These are phyloP conservation scores for Philotrypesis tridentata DNA, from an alignment of 1,140 invertebrate species.

Conservation along the genomic window DNA sequence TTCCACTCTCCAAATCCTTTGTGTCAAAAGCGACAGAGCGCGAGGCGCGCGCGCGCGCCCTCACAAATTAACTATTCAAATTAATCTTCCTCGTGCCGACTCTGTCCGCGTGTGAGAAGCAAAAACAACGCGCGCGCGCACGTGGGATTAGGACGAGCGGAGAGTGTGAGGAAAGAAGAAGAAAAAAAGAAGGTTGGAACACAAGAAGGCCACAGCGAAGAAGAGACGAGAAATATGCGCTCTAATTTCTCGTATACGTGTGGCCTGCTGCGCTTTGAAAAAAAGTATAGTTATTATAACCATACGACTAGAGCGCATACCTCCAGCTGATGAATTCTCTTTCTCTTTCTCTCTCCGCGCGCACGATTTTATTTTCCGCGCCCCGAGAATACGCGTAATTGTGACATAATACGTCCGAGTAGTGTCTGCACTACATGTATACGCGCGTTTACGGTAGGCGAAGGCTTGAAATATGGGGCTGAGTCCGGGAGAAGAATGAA, in stretches of 20 bases:
- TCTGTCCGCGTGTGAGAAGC: background rate
- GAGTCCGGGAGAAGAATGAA: too few relatives aligned
- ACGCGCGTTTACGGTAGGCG: too few relatives aligned
- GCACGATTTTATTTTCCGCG: constrained; percentile 8
- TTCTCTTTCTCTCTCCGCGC: too few relatives aligned
- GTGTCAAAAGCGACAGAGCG: background rate
- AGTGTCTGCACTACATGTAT: too few relatives aligned
- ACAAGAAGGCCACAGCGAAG: background rate
- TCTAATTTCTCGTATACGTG: constrained; percentile 17
- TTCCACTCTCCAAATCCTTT: constrained; percentile 1
- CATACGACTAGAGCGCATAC: too few relatives aligned
- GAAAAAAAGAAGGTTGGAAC: background rate
- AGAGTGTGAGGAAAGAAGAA: background rate
- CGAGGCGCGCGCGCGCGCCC: background rate
- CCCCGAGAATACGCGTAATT: background rate
- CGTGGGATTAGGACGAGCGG: too few relatives aligned
- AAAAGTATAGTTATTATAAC: background rate
- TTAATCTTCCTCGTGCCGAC: constrained; percentile 37
- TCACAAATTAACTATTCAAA: constrained; percentile 48
- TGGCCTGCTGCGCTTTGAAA: too few relatives aligned
- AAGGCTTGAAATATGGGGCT: too few relatives aligned
- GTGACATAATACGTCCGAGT: background rate
- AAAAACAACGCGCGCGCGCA: background rate
- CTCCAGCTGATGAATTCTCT: constrained; percentile 35
- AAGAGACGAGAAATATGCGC: background rate